phyloP scores from a whole-genome alignment of 2,113 vertebrate species.

The Mohoua ochrocephala region DNA sequence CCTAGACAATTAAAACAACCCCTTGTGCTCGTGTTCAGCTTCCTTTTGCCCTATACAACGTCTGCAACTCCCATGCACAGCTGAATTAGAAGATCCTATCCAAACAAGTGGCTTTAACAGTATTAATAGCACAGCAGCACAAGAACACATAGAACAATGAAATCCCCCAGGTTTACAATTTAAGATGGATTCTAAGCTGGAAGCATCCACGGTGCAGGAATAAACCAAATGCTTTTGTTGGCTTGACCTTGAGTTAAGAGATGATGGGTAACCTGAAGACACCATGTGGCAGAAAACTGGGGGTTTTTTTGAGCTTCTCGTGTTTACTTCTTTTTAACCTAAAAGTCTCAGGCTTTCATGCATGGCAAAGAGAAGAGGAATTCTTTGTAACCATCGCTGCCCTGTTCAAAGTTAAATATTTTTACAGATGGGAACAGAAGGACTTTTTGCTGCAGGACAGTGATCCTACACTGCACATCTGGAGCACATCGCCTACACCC shows the following conservation, averaged over 20 bases:
- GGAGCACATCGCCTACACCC: not conserved
- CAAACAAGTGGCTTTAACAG: not conserved
- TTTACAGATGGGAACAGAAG: conserved; percentile 43
- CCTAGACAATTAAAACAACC: not conserved
- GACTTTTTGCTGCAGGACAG: conserved; percentile 10
- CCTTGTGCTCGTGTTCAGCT: not conserved
- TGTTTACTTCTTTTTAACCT: not conserved
- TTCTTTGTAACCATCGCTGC: not conserved
- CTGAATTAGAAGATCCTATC: not conserved
- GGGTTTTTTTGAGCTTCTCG: not conserved
- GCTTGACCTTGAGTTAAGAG: not conserved
- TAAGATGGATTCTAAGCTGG: not conserved
- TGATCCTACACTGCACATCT: not conserved
- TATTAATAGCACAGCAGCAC: not conserved
- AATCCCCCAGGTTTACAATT: not conserved
- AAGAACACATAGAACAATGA: not conserved
- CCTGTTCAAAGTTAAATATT: not conserved
- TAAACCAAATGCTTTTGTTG: not conserved
- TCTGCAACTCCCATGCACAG: not conserved
- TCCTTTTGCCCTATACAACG: not conserved
- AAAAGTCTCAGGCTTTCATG: not conserved
- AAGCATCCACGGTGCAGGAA: not conserved
- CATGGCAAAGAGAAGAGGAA: not conserved
- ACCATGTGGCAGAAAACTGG: fast-evolving
- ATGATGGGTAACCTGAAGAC: not conserved